phyloP scores from a whole-genome alignment of 1,140 invertebrate species.

The Heliothis subflexa region DNA sequence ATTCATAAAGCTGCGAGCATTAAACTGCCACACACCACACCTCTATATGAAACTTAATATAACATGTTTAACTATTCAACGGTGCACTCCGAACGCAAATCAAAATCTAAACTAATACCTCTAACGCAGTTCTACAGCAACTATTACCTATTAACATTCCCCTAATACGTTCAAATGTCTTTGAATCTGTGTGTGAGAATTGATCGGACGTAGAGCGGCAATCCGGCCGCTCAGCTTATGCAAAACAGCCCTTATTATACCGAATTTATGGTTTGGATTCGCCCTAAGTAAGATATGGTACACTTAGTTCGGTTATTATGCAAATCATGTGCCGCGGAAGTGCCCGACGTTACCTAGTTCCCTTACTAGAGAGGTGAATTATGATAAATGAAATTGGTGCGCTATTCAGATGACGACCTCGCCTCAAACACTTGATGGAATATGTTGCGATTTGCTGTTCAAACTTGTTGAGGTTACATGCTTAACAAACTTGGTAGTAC shows the following conservation, averaged over 20 bases:
- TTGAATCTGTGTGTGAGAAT: constrained; percentile 72
- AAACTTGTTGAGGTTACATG: constrained; percentile 16
- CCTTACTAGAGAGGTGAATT: constrained; percentile 76
- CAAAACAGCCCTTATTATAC: constrained; percentile 53
- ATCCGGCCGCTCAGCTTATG: constrained; percentile 54
- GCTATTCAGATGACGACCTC: constrained; percentile 53
- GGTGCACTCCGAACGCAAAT: constrained; percentile 24
- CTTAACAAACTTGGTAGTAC: neutral
- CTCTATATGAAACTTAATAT: neutral
- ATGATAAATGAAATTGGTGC: constrained; percentile 77
- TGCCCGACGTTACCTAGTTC: constrained; percentile 75
- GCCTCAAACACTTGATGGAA: constrained; percentile 36
- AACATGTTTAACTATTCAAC: constrained; percentile 14
- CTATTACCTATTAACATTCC: constrained; percentile 54
- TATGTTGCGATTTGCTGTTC: constrained; percentile 34
- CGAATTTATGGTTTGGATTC: constrained; percentile 52
- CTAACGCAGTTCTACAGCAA: constrained; percentile 15
- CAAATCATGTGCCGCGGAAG: constrained; percentile 75
- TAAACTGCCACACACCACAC: neutral
- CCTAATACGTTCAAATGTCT: constrained; percentile 72
- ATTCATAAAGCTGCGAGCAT: neutral
- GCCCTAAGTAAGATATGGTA: constrained; percentile 52
- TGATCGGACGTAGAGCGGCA: constrained; percentile 65
- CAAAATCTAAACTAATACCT: constrained; percentile 17
- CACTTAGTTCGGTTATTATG: constrained; percentile 77